A percentile compares a stretch with the other conserved stretches of the same genome.
These are phyloP conservation scores for Tridacna gigas DNA, from an alignment of 2,888 invertebrate species.

Conservation along the genomic window DNA sequence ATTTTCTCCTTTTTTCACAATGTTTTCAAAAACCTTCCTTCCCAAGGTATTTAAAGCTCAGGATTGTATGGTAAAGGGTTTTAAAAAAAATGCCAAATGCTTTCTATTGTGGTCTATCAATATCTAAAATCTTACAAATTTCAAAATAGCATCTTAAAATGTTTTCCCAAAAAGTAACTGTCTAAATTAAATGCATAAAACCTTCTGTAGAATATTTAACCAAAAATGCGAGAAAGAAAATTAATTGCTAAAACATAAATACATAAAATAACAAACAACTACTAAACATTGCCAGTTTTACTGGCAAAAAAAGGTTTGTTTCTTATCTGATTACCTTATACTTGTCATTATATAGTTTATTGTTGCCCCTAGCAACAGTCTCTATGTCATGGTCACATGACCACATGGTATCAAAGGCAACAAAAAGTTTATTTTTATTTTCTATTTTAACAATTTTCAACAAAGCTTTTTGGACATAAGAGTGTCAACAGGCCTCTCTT, in stretches of 20 bases:
- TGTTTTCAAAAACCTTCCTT: too few relatives aligned
- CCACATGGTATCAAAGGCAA: conserved; percentile 20
- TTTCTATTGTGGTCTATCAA: too few relatives aligned
- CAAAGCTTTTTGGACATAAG: too few relatives aligned
- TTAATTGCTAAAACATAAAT: background rate
- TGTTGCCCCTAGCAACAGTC: conserved; percentile 49
- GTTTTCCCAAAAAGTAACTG: too few relatives aligned
- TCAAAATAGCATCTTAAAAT: too few relatives aligned
- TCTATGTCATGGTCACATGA: conserved; percentile 43
- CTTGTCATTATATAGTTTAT: conserved; percentile 52
- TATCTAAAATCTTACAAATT: too few relatives aligned
- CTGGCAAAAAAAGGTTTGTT: conserved; percentile 5
- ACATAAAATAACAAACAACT: background rate
- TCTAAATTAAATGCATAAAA: background rate
- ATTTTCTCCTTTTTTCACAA: too few relatives aligned
- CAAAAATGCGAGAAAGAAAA: background rate
- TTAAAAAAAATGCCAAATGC: too few relatives aligned
- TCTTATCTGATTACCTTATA: background rate
- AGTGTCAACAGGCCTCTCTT: too few relatives aligned
- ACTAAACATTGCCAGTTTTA: conserved; percentile 18
- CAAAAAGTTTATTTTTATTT: background rate
- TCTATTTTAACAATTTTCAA: too few relatives aligned
- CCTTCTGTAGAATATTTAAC: background rate
- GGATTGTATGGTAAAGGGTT: too few relatives aligned
- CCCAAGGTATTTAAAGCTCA: too few relatives aligned